Percentiles rank a stretch among this genome's conserved stretches.
phyloP scores from a whole-genome alignment of 2,113 vertebrate genomes.

The Rhynchomys soricoides region DNA sequence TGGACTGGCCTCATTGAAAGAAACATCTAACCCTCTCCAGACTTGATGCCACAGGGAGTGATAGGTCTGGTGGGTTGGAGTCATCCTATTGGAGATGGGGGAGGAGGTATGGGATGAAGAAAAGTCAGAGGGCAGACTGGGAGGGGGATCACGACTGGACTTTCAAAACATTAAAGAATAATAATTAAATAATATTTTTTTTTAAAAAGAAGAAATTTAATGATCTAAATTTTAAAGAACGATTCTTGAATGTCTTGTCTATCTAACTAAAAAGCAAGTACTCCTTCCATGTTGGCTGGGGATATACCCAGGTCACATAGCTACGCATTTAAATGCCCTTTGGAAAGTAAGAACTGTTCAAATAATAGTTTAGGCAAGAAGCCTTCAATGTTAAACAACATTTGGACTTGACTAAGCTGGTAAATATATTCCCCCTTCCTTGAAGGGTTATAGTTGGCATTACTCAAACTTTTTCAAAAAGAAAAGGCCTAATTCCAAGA shows the following conservation, averaged over 20 bases:
- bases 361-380: background rate
- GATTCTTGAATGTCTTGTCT: background rate
- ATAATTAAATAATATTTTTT: no score
- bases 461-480: background rate
- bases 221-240: background rate
- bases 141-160: no score
- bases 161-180: no score
- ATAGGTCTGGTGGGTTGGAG: no score
- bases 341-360: background rate
- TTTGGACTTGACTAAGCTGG: background rate
- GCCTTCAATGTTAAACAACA: background rate
- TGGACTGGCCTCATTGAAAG: no score
- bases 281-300: background rate
- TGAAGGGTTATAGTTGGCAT: fast-evolving
- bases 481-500: background rate
- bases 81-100: no score
- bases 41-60: no score
- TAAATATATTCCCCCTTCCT: fast-evolving
- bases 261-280: background rate
- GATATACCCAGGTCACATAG: fast-evolving
- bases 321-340: background rate
- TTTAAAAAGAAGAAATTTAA: background rate
- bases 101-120: no score
- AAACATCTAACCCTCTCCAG: no score
- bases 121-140: no score